Base-by-base conservation (phyloP, 2,113 vertebrate genomes). In the Chroicocephalus ridibundus region DNA sequence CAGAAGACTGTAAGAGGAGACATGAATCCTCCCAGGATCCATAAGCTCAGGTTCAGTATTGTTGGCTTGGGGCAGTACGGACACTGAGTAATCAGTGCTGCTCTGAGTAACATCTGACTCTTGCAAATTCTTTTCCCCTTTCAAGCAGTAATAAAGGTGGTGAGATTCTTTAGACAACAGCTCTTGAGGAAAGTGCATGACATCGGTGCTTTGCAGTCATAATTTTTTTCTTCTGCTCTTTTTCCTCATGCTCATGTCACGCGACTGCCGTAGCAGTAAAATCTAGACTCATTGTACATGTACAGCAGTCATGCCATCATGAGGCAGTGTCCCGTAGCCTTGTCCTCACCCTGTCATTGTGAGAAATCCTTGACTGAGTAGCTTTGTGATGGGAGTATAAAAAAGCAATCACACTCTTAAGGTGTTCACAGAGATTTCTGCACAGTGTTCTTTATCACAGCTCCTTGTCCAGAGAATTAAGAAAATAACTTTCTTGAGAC, bases 201-300 rank as follows among this genome's bases (percentile, higher is more conserved):
- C 11, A 17, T 31, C 0, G 0, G 5, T 76, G 44, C 29, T 88
- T 68, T 64, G 61, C 57, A 47, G 61, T 21, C 0, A 0, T 57
- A 6, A 8, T 34, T 66, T 64, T 78, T 82, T 80, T 15, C 11
- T 3, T 11, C 13, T 4, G 2, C n/a, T 58, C 19, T 47, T 77
- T 34, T 84, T 71, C 49, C 24, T 93, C 11, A 5, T 66, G 34
- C 26, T 94, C 9, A 5, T 65, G 21, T 65, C 29, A n/a, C 0
- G 0, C 16, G 31, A 11, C 31, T 77, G 27, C 31, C 1, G 0
- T 34, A 69, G 34, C 19, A 81, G 29, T 82, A 60, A 66, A 76
- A 61, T 88, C 15, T 55, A 15, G 40, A 44, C 36, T 93, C 20
- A 3, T 11, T 76, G 22, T 44, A 14, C 5, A 0, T 3, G 7